Evolutionary conservation across 2,797 vertebrate genomes (phyloP).

Genomic region (Cossypha polioptera): DNA sequence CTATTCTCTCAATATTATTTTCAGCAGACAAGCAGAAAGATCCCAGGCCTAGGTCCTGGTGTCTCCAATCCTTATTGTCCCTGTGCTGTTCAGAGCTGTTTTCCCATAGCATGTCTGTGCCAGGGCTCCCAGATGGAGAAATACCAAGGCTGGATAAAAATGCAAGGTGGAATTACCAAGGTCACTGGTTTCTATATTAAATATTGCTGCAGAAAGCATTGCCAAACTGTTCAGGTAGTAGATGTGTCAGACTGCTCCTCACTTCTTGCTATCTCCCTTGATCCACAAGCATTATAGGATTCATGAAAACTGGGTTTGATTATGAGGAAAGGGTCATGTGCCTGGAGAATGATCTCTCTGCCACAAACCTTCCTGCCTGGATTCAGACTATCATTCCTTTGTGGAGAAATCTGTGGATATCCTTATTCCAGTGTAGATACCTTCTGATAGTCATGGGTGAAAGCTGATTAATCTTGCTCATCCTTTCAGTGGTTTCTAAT

Average conservation of each 20-base stretch:
- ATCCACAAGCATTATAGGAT: not conserved
- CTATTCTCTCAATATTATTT: not conserved
- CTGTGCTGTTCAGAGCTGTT: not conserved
- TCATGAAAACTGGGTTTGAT: not conserved
- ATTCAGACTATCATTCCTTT: not conserved
- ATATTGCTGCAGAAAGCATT: not conserved
- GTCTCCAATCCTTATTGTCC: accelerated
- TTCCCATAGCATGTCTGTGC: not conserved
- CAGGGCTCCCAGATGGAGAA: not conserved
- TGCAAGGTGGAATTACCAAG: not conserved
- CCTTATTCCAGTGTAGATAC: not conserved
- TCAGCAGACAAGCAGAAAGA: not conserved
- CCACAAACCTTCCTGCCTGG: not conserved
- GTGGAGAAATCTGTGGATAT: not conserved
- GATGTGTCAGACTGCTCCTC: not conserved
- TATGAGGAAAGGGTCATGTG: not conserved
- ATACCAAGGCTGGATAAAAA: not conserved
- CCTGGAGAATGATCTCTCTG: not conserved
- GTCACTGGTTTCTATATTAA: not conserved
- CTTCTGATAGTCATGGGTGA: accelerated
- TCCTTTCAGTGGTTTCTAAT: not conserved
- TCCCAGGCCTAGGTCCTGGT: not conserved
- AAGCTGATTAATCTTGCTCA: not conserved
- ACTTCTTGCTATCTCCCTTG: not conserved
- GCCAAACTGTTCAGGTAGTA: not conserved